A percentile compares a stretch with the other conserved stretches of the same genome.
phyloP scores from a whole-genome alignment of 2,888 invertebrate species.

The Dicycla oo region DNA sequence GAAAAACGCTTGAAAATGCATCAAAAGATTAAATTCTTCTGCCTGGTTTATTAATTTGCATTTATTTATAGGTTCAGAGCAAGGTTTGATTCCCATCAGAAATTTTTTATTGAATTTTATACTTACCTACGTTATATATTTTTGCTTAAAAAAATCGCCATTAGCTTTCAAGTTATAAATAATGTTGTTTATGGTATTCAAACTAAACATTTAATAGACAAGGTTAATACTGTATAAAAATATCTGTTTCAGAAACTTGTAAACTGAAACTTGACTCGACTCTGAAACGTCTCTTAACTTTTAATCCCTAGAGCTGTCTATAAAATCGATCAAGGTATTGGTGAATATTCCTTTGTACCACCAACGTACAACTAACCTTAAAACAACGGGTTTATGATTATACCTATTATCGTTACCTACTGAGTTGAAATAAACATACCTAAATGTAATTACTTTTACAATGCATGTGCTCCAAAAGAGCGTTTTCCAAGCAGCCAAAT shows the following conservation, averaged over 20 bases:
- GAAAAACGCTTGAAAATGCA: slow-evolving; percentile 32
- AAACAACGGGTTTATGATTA: not conserved
- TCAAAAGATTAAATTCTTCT: slow-evolving; percentile 24
- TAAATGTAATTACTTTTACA: not conserved
- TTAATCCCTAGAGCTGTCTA: not conserved
- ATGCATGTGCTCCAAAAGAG: no score
- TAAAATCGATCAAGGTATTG: slow-evolving; percentile 14
- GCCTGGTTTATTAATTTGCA: not conserved
- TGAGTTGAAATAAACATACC: not conserved
- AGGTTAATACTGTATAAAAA: slow-evolving; percentile 8
- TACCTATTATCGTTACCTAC: not conserved
- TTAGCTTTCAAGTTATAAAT: not conserved
- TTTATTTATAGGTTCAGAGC: not conserved
- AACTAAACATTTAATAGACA: slow-evolving; percentile 1
- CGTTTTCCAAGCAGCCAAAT: no score
- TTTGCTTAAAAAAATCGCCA: not conserved
- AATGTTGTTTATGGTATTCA: slow-evolving; percentile 4
- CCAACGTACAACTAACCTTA: not conserved
- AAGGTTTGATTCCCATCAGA: not conserved
- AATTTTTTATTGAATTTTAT: not conserved
- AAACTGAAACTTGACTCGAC: slow-evolving; percentile 17
- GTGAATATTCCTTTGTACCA: slow-evolving; percentile 9
- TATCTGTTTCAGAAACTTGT: slow-evolving; percentile 11
- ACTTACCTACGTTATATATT: not conserved
- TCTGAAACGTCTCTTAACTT: slow-evolving; percentile 13